Conservation (phyloP, 2,113 vertebrate species). For the Suncus etruscus region DNA sequence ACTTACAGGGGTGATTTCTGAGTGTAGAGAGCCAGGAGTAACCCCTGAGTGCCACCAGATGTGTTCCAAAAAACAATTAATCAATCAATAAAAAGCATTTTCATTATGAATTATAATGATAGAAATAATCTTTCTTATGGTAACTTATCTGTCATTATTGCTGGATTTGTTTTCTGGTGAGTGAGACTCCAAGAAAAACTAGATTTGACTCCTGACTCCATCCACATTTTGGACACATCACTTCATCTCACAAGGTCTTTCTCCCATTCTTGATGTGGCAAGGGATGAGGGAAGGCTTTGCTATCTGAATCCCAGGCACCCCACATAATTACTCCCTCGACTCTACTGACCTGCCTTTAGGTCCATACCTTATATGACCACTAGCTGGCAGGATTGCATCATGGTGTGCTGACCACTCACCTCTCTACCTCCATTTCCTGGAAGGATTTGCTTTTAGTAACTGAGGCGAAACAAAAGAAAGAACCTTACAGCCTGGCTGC, state of each 20-base stretch:
- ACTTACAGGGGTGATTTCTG: no score
- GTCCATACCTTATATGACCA: conserved; percentile 36
- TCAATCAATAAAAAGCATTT: no score
- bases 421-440: not conserved
- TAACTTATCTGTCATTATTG: not conserved
- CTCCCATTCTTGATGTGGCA: not conserved
- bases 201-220: not conserved
- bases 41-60: no score
- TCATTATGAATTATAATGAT: not conserved
- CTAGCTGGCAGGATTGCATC: conserved; percentile 72
- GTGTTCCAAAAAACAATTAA: no score
- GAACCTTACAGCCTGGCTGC: not conserved
- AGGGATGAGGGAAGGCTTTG: no score
- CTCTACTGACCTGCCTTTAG: not conserved
- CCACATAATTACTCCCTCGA: not conserved
- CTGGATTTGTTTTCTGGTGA: not conserved
- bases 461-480: conserved; percentile 55
- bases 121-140: not conserved
- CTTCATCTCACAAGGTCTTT: not conserved
- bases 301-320: not conserved
- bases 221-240: not conserved
- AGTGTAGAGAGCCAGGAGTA: no score
- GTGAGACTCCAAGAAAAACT: not conserved
- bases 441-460: conserved; percentile 5
- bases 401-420: conserved; percentile 4